Evolutionary conservation across 2,888 invertebrate species (phyloP).

Genomic region (Sisyra terminalis): DNA sequence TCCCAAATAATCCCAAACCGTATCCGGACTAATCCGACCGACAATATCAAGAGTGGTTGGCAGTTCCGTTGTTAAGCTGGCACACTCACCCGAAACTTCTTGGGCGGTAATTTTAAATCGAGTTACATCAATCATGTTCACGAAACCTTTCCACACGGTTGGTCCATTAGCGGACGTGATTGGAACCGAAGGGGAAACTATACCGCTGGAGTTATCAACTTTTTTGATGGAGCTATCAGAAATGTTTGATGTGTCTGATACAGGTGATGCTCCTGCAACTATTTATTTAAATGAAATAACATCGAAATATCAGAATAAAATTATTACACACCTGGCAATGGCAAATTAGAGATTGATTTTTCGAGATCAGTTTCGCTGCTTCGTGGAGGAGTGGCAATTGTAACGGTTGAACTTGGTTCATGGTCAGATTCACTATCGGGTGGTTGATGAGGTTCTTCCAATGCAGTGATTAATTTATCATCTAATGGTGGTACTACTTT

Average conservation of each 20-base stretch:
- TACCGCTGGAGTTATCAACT: constrained; percentile 12
- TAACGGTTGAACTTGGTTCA: constrained; percentile 67
- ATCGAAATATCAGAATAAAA: neutral
- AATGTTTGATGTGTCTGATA: constrained; percentile 13
- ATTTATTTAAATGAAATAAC: constrained; percentile 12
- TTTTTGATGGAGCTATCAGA: constrained; percentile 12
- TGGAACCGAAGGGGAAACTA: neutral
- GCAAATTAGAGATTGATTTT: neutral
- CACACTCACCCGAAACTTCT: constrained; percentile 49
- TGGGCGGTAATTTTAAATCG: constrained; percentile 72
- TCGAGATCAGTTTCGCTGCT: constrained; percentile 20
- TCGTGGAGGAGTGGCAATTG: constrained; percentile 38
- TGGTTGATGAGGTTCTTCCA: constrained; percentile 13
- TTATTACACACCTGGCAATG: neutral
- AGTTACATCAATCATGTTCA: constrained; percentile 83
- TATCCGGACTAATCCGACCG: constrained; percentile 78
- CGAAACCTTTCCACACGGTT: constrained; percentile 60
- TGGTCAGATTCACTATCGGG: constrained; percentile 50
- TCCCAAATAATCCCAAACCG: constrained; percentile 84
- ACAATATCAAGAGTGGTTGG: constrained; percentile 70
- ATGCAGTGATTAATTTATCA: constrained; percentile 7
- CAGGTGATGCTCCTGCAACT: constrained; percentile 9
- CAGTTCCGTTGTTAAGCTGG: constrained; percentile 53
- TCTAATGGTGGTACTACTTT: constrained; percentile 20
- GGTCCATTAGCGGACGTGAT: constrained; percentile 10